Evolutionary conservation across 2,113 vertebrate genomes (phyloP), one percentile per base, ranked within the genome.

Genomic region (Rynchops niger): DNA sequence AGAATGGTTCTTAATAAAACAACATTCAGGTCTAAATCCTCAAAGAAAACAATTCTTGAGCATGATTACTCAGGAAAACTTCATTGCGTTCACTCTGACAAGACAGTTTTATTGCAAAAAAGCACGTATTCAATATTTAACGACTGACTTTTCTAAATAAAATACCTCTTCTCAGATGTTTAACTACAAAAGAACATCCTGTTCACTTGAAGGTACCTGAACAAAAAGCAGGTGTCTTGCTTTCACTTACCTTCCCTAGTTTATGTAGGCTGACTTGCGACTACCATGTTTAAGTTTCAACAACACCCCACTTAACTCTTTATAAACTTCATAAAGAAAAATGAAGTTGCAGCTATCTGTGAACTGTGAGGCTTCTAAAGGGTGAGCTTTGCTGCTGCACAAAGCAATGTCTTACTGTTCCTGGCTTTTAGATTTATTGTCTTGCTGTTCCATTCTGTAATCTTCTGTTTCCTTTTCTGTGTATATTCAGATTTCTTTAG

Each of bases 311-410:
- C 38, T 67, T 72, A 43, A 43, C 1, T 77, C 16, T 45, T 53
- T 69, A 38, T 34, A 8, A 76, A 45, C 9, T 65, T 53, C 2
- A 1, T 67, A 21, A 85, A 59, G 4, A 47, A 34, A 92, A 77
- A 3, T 7, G 17, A 27, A 61, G 23, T 43, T 82, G 26, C n/a
- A 80, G 42, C n/a, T 90, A 0, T 61, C 13, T 20, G 45, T 50
- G 32, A 78, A 9, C 5, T 23, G 32, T 50, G 67, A 50, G 47
- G 12, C 9, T 93, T 82, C 29, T 14, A 19, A 19, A 65, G 40
- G 18, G 22, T 55, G 36, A 27, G 12, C 16, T 82, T 62, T 45
- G 20, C 4, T 16, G 50, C 45, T 0, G 0, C 8, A 13, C 3
- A 16, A 40, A 81, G 32, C 36, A 29, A 0, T 61, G 32, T 71